Evolutionary conservation across 1,140 invertebrate species (phyloP), one percentile per base, ranked within the genome.

Genomic region (Apis mellifera): DNA sequence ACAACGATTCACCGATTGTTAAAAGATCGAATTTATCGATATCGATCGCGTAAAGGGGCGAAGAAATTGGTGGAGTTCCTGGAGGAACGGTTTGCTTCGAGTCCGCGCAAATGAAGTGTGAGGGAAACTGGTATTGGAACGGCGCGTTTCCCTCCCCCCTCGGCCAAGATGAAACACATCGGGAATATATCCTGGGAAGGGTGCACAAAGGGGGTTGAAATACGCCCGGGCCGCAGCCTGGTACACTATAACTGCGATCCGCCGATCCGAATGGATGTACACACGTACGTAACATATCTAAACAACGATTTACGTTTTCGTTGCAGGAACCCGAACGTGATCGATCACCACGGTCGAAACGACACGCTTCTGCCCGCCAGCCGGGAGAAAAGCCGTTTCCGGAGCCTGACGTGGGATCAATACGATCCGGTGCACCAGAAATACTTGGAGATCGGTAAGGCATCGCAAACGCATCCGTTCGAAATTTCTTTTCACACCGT

Each of bases 351-450:
- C 87, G 93, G 93, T 71, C 95, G 96, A 77, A 96, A 97, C 87
- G 96, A 97, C 84, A 95, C 96, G 4, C 94, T 96, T 42, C 93
- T 98, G 65, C 96, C 96, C 3, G 96, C 96, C 80, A 98, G 96
- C 68, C 97, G 96, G 90, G 97, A 98, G 92, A 95, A 96, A 64
- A 98, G 97, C 92, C 95, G 97, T 71, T 98, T 98, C 92, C 96
- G 97, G 74, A 97, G 96, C 73, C 96, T 97, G 80, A 95, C 96
- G 3, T 99, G 98, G 98, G 98, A 98, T 84, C 96, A 97, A 90
- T 99, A 98, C 92, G 97, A 98, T 91, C 96, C 96, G 4, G 95
- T 97, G 23, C 97, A 98, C 94, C 97, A 98, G 90, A 98, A 98
- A 91, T 99, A 98, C 94, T 95, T 99, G 84, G 97, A 98, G 95